Conservation (phyloP, 2,797 vertebrate genomes). For the Dendrocincla fuliginosa region DNA sequence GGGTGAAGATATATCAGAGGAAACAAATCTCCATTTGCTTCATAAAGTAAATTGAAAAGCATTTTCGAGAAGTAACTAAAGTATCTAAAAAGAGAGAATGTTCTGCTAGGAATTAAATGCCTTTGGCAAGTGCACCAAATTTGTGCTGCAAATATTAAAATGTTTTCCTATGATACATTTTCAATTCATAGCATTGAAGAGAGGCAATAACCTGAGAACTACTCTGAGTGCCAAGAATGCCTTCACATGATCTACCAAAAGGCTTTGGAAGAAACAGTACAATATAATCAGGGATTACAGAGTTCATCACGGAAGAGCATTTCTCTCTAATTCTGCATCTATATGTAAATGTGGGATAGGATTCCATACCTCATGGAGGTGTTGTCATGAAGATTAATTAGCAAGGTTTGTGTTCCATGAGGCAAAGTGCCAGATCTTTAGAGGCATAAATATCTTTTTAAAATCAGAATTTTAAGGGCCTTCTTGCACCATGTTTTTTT, state of each 20-base stretch:
- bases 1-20: background rate
- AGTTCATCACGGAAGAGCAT: background rate
- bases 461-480: background rate
- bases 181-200: background rate
- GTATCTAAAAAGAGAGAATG: background rate
- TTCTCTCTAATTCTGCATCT: conserved; percentile 14
- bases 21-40: background rate
- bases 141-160: background rate
- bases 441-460: background rate
- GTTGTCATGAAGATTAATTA: conserved; percentile 30
- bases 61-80: background rate
- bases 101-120: background rate
- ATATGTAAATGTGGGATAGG: background rate
- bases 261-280: background rate
- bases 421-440: background rate
- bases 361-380: background rate
- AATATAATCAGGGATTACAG: background rate
- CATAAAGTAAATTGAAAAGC: background rate
- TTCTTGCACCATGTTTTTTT: background rate
- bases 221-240: background rate
- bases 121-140: background rate
- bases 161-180: background rate
- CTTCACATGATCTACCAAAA: background rate
- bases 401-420: background rate
- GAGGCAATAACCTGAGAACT: background rate